Conservation (phyloP, 2,113 vertebrate genomes). For the Columba janthina region DNA sequence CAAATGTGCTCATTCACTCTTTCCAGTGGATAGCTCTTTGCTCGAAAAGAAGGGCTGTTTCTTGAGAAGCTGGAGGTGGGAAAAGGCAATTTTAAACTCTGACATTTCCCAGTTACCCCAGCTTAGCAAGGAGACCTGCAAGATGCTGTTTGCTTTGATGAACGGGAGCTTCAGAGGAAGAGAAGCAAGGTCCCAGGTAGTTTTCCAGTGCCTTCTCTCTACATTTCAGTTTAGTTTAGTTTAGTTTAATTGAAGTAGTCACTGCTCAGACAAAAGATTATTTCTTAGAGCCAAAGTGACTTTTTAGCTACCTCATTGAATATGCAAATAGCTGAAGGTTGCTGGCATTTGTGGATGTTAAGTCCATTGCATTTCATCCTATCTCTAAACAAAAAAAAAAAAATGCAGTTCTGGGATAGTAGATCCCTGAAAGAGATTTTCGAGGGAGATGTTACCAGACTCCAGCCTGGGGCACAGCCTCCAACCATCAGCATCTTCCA, state of each 20-base stretch:
- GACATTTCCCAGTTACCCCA: background rate
- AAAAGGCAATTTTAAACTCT: constrained; percentile 34
- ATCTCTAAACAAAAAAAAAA: background rate
- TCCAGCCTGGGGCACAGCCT: background rate
- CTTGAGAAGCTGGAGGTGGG: constrained; percentile 16
- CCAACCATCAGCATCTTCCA: background rate
- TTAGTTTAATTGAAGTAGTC: background rate
- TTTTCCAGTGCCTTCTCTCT: background rate
- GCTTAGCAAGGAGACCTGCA: background rate
- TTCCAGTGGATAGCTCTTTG: constrained; percentile 13
- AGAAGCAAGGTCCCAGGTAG: background rate
- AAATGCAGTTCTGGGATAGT: background rate
- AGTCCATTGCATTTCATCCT: background rate
- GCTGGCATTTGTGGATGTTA: background rate
- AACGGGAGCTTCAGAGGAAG: background rate
- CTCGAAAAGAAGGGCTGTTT: background rate
- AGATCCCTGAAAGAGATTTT: background rate
- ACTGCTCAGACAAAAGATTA: background rate
- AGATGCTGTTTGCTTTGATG: background rate
- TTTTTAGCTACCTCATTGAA: background rate
- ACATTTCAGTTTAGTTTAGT: background rate
- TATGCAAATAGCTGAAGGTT: background rate
- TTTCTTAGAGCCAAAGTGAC: background rate
- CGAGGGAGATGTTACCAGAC: background rate
- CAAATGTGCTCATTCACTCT: constrained; percentile 12